These are phyloP conservation scores for Nothura maculosa DNA, from an alignment of 2,797 vertebrate genomes.

Conservation along the genomic window DNA sequence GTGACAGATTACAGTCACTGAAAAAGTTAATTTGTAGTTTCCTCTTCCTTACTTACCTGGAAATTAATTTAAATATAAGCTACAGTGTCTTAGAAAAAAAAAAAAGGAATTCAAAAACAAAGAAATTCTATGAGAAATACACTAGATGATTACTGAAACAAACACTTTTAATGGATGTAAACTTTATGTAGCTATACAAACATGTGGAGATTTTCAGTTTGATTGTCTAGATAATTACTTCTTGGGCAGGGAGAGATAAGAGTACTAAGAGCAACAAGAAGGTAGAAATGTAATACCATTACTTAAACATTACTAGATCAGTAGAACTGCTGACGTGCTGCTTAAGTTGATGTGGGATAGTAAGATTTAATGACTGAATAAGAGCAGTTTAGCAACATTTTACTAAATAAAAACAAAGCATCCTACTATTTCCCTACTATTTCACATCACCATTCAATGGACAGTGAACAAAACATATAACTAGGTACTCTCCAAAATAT, in stretches of 20 bases:
- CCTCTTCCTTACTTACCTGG: neutral
- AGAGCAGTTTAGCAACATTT: neutral
- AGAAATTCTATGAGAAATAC: neutral
- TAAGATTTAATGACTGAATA: neutral
- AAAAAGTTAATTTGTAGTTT: neutral
- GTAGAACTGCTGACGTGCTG: neutral
- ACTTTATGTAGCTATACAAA: neutral
- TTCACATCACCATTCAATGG: neutral
- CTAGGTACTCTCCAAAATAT: neutral
- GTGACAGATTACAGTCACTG: neutral
- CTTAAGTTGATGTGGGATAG: neutral
- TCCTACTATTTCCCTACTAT: neutral
- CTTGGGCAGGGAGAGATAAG: neutral
- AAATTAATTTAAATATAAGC: neutral
- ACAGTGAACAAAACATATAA: neutral
- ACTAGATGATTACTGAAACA: neutral
- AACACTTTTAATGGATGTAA: neutral
- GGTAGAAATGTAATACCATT: neutral
- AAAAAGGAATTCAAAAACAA: neutral
- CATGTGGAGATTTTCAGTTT: neutral
- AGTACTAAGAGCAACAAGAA: constrained; percentile 15
- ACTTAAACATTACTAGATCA: neutral
- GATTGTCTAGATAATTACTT: neutral
- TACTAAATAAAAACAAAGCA: no score
- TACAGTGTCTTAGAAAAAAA: neutral